A percentile compares a stretch with the other conserved stretches of the same genome.
Conservation (phyloP, 1,140 invertebrate species). For the Drosophila elegans region DNA sequence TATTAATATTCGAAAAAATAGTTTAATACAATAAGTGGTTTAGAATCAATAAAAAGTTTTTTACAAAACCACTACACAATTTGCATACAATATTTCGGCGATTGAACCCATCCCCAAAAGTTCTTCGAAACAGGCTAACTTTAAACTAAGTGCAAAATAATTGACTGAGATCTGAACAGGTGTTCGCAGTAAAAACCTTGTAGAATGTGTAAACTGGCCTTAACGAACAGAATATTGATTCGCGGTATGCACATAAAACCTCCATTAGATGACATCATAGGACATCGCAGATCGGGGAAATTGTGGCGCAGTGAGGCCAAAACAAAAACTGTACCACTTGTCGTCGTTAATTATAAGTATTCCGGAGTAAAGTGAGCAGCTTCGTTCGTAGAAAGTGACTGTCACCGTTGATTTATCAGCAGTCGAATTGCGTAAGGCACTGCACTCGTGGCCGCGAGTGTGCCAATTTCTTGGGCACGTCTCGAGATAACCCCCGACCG, state of each 20-base stretch:
- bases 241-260: constrained; percentile 27
- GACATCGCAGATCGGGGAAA: constrained; percentile 12
- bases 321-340: constrained; percentile 36
- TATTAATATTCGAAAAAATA: no score
- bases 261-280: constrained; percentile 46
- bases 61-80: background rate
- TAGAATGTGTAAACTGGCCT: constrained; percentile 27
- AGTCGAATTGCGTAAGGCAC: constrained; percentile 28
- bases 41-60: no score
- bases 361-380: background rate
- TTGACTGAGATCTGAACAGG: constrained; percentile 34
- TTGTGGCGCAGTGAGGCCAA: constrained; percentile 1
- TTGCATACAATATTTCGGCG: background rate
- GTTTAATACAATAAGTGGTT: no score
- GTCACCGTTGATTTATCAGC: constrained; percentile 42
- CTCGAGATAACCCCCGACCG: constrained; percentile 48
- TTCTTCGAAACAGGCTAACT: background rate
- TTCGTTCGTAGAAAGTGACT: constrained; percentile 28
- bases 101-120: no score
- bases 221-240: constrained; percentile 32
- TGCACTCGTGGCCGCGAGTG: constrained; percentile 26
- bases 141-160: constrained; percentile 6
- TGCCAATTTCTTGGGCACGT: constrained; percentile 62
- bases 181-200: constrained; percentile 4
- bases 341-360: constrained; percentile 16